Conservation (phyloP, 2,888 invertebrate species). For the Trissolcus japonicus region DNA sequence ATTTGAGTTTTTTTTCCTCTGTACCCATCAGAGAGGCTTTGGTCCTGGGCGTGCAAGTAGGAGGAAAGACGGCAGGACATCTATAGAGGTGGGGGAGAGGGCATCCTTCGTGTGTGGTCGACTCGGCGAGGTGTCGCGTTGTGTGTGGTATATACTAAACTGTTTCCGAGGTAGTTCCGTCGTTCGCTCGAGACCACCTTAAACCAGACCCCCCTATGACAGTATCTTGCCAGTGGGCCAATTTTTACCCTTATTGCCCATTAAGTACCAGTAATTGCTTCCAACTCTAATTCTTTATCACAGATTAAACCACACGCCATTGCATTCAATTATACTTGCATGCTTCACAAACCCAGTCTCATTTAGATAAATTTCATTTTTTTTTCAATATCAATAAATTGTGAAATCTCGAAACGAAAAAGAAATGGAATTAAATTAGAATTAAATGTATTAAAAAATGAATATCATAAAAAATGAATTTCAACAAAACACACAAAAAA, state of each 20-base stretch:
- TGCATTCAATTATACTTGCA: no score
- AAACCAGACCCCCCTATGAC: slow-evolving; percentile 48
- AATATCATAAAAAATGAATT: neutral
- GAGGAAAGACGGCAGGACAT: slow-evolving; percentile 49
- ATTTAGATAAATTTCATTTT: no score
- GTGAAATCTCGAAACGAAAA: no score
- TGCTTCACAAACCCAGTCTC: no score
- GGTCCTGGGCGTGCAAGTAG: no score
- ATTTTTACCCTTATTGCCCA: slow-evolving; percentile 30
- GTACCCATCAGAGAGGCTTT: no score
- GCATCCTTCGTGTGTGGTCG: slow-evolving; percentile 75
- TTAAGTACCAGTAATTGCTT: slow-evolving; percentile 27
- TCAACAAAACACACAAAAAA: neutral
- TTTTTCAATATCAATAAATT: no score
- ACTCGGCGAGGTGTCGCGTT: slow-evolving; percentile 74
- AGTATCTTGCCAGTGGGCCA: slow-evolving; percentile 12
- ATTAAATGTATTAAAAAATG: no score
- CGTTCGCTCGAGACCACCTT: slow-evolving; percentile 63
- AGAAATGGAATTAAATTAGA: no score
- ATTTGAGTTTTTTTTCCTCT: no score
- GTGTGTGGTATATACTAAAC: slow-evolving; percentile 74
- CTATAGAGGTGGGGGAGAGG: slow-evolving; percentile 48
- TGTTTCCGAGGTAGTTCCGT: slow-evolving; percentile 66
- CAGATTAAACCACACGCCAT: no score
- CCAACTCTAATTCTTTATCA: neutral